Percentiles rank a stretch among this genome's conserved stretches.
Evolutionary conservation across 53 echinoderm and acorn worm species (phyloP).

Genomic region (Temnopleurus reevesii): DNA sequence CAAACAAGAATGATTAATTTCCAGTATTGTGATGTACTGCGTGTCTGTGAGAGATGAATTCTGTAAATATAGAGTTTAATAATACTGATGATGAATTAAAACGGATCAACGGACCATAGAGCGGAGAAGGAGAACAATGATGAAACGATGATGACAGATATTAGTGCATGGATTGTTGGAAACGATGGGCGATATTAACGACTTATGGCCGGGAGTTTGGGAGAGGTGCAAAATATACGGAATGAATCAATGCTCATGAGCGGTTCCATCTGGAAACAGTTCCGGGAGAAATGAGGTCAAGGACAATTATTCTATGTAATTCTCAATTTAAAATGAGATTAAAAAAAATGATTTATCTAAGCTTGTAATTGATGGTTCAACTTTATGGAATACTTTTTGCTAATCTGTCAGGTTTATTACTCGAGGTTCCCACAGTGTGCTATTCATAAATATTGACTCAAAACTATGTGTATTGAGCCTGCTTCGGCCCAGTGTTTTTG

Average conservation of each 20-base stretch:
- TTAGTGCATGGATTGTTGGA: neutral
- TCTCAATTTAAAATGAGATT: no score
- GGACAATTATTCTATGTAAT: no score
- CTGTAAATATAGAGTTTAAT: slow-evolving; percentile 44
- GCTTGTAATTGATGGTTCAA: no score
- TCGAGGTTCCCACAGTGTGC: no score
- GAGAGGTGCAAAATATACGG: slow-evolving; percentile 45
- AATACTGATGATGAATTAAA: neutral
- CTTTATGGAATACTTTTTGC: no score
- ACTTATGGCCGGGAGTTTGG: slow-evolving; percentile 50
- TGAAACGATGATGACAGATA: slow-evolving; percentile 38
- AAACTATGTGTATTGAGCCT: no score
- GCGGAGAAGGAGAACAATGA: neutral
- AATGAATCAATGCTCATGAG: neutral
- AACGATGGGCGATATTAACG: slow-evolving; percentile 8
- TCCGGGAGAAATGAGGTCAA: neutral
- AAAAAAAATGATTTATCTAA: no score
- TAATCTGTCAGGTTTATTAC: no score
- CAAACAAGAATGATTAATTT: neutral
- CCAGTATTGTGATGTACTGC: neutral
- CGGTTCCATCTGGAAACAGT: slow-evolving; percentile 9
- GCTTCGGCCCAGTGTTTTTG: no score
- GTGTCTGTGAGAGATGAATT: neutral
- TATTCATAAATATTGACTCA: no score
- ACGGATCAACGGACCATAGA: slow-evolving; percentile 2